phyloP scores from a whole-genome alignment of 2,113 vertebrate genomes.

The Podilymbus podiceps region DNA sequence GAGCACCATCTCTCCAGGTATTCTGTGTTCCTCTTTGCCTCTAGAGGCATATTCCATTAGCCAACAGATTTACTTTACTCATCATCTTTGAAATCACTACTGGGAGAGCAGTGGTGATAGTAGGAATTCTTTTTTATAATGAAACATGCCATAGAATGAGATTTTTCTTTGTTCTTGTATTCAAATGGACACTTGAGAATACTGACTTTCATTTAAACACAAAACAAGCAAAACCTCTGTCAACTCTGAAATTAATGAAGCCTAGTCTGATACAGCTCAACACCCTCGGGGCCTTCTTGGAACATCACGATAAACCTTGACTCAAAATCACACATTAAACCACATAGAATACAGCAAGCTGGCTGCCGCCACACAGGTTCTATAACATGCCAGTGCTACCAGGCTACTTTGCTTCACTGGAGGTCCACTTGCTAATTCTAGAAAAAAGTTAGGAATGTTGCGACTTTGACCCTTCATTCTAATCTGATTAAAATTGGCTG shows the following conservation, averaged over 20 bases:
- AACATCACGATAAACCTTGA: not conserved
- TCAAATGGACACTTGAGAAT: not conserved
- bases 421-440: fast-evolving
- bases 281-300: not conserved
- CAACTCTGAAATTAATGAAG: not conserved
- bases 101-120: not conserved
- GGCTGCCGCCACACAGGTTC: not conserved
- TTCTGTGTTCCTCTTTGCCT: not conserved
- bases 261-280: not conserved
- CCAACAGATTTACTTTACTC: not conserved
- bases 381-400: not conserved
- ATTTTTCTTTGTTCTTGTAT: not conserved
- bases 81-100: not conserved
- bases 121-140: not conserved
- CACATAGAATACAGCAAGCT: not conserved
- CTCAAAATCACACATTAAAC: not conserved
- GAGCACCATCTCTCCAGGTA: not conserved
- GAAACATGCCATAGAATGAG: not conserved
- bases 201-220: not conserved
- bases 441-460: not conserved
- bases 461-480: not conserved
- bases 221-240: not conserved
- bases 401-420: not conserved
- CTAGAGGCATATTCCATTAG: not conserved
- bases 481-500: not conserved